Conservation (phyloP, 2,113 vertebrate species). For the Candoia aspera region DNA sequence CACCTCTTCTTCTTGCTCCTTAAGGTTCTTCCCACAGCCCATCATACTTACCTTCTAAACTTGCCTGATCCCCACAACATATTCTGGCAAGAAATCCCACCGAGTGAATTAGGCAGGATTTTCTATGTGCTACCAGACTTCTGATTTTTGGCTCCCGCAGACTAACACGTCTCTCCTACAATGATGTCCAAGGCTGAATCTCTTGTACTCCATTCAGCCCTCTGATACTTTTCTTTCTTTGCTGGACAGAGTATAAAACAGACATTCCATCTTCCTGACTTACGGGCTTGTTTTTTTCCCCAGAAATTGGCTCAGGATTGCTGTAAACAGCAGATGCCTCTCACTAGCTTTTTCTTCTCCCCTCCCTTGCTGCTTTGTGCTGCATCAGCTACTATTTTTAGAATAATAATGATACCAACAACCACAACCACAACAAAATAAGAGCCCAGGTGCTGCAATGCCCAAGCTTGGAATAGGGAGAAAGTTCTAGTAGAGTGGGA, state of each 20-base stretch:
- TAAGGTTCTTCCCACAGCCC: not conserved
- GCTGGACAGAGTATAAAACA: not conserved
- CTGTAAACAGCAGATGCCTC: not conserved
- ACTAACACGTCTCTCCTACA: not conserved
- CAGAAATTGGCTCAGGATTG: not conserved
- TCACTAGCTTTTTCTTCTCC: not conserved
- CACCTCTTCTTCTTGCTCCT: not conserved
- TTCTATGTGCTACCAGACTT: not conserved
- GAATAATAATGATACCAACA: not conserved
- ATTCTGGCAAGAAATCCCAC: not conserved
- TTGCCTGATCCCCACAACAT: not conserved
- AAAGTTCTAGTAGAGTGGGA: not conserved
- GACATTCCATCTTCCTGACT: conserved; percentile 11
- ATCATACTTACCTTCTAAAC: not conserved
- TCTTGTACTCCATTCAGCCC: not conserved
- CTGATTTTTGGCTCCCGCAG: not conserved
- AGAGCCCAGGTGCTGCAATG: not conserved
- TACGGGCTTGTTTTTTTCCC: not conserved
- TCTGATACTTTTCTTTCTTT: not conserved
- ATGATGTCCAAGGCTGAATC: not conserved
- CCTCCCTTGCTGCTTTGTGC: not conserved
- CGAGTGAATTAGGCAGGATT: not conserved
- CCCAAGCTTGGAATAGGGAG: not conserved
- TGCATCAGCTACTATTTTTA: not conserved
- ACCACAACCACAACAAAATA: not conserved